Percentiles rank a stretch among this genome's conserved stretches.
phyloP scores from a whole-genome alignment of 1,140 invertebrate genomes.

The Phocides pigmalion region DNA sequence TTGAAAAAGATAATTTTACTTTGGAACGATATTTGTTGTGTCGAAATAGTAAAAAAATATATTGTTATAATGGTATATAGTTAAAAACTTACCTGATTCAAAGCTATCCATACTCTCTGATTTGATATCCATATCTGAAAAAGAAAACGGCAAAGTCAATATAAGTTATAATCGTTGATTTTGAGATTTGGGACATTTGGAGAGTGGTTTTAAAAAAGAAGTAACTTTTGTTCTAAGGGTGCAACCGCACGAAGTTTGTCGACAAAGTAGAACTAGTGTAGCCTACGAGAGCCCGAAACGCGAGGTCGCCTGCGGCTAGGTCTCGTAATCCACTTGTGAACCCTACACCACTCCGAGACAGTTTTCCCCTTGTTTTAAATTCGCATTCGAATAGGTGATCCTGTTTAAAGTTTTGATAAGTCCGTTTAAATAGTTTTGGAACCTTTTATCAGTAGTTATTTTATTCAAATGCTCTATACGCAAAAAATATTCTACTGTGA shows the following conservation, averaged over 20 bases:
- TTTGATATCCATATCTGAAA: slow-evolving; percentile 79
- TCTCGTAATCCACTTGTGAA: slow-evolving; percentile 69
- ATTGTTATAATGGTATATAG: too few species aligned
- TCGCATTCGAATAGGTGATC: slow-evolving; percentile 67
- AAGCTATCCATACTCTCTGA: slow-evolving; percentile 80
- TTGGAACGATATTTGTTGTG: too few species aligned
- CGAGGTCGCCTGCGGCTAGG: slow-evolving; percentile 56
- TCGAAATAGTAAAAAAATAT: too few species aligned
- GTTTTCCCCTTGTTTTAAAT: slow-evolving; percentile 76
- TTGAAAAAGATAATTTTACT: too few species aligned
- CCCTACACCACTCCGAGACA: slow-evolving; percentile 48
- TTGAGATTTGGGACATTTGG: too few species aligned
- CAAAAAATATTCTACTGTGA: too few species aligned
- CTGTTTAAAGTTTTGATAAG: slow-evolving; percentile 69
- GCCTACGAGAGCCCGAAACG: background rate
- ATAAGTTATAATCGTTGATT: too few species aligned
- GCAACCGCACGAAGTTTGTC: slow-evolving; percentile 9
- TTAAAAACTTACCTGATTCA: slow-evolving; percentile 80
- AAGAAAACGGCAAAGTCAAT: slow-evolving; percentile 9
- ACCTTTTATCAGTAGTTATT: slow-evolving; percentile 11
- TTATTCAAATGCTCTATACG: background rate
- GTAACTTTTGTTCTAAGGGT: background rate
- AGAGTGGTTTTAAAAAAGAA: background rate
- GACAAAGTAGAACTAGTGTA: slow-evolving; percentile 18
- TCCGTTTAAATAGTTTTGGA: slow-evolving; percentile 63